Percentiles rank a stretch among this genome's conserved stretches.
Evolutionary conservation across 2,113 vertebrate genomes (phyloP).

Genomic region (Hiodon tergisus): DNA sequence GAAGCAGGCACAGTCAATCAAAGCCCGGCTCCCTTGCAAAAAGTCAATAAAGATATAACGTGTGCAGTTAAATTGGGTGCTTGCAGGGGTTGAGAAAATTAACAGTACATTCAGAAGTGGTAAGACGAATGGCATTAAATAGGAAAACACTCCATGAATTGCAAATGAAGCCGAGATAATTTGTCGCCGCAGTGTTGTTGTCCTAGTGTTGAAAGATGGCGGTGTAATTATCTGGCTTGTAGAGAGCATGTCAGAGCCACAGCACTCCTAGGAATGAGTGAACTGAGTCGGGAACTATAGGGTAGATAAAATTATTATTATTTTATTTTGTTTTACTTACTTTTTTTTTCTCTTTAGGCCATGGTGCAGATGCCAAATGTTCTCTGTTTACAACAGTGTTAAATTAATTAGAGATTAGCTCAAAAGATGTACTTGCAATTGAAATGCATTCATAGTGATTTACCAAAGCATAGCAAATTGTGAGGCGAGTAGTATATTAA

Average conservation of each 20-base stretch:
- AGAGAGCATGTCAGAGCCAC: slow-evolving; percentile 79
- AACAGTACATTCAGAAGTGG: slow-evolving; percentile 73
- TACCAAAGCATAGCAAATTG: too few relatives aligned
- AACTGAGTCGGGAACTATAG: slow-evolving; percentile 68
- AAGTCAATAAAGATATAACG: slow-evolving; percentile 50
- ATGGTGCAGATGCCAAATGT: background rate
- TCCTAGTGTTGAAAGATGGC: slow-evolving; percentile 81
- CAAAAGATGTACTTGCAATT: too few relatives aligned
- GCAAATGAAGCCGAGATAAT: slow-evolving; percentile 81
- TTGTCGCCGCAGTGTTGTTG: slow-evolving; percentile 78
- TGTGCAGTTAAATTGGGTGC: slow-evolving; percentile 57
- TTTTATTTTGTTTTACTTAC: slow-evolving; percentile 61
- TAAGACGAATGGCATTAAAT: slow-evolving; percentile 81
- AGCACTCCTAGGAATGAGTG: slow-evolving; percentile 78
- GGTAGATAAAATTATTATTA: slow-evolving; percentile 28
- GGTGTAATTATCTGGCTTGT: slow-evolving; percentile 82
- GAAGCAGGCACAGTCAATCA: slow-evolving; percentile 3
- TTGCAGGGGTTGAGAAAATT: slow-evolving; percentile 60
- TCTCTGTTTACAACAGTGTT: too few relatives aligned
- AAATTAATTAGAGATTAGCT: too few relatives aligned
- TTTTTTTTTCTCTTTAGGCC: slow-evolving; percentile 56
- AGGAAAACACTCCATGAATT: slow-evolving; percentile 82
- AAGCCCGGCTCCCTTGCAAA: slow-evolving; percentile 12
- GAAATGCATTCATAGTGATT: too few relatives aligned
- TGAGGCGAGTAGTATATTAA: too few relatives aligned